phyloP scores from a whole-genome alignment of 2,888 invertebrate species.

The Elmis aenea region DNA sequence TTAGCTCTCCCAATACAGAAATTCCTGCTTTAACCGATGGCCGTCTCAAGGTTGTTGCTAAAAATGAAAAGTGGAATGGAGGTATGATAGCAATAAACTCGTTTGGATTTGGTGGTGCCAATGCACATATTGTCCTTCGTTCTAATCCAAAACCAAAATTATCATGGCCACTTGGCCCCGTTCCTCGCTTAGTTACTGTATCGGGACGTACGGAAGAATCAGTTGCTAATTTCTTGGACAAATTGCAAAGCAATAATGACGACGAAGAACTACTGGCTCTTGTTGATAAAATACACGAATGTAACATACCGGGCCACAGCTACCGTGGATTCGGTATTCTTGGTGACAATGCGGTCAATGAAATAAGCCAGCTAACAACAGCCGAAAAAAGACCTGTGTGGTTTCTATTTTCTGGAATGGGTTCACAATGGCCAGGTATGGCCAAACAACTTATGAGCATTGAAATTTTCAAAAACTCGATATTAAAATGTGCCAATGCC shows the following conservation, averaged over 20 bases:
- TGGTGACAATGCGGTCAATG: constrained; percentile 51
- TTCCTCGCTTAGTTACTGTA: constrained; percentile 67
- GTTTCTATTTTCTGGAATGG: constrained; percentile 98
- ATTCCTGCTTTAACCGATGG: constrained; percentile 90
- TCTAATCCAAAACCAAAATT: constrained; percentile 69
- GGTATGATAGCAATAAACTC: constrained; percentile 93
- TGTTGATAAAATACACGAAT: constrained; percentile 68
- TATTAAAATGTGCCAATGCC: constrained; percentile 70
- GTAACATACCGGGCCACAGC: constrained; percentile 68
- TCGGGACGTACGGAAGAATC: constrained; percentile 85
- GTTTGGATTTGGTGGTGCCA: constrained; percentile 97
- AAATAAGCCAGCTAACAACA: constrained; percentile 47
- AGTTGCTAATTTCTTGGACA: constrained; percentile 61
- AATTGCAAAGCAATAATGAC: constrained; percentile 52
- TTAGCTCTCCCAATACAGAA: constrained; percentile 76
- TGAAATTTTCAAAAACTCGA: constrained; percentile 73
- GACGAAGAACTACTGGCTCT: constrained; percentile 74
- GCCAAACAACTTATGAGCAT: constrained; percentile 79
- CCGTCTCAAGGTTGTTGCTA: constrained; percentile 76
- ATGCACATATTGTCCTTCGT: constrained; percentile 84
- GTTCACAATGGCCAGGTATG: constrained; percentile 97
- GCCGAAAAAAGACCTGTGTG: constrained; percentile 76
- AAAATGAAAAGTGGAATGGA: constrained; percentile 79
- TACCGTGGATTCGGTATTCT: constrained; percentile 79
- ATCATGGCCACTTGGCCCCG: constrained; percentile 51